Evolutionary conservation across 2,888 invertebrate genomes (phyloP).

Genomic region (Hemicrepidius hirtus): DNA sequence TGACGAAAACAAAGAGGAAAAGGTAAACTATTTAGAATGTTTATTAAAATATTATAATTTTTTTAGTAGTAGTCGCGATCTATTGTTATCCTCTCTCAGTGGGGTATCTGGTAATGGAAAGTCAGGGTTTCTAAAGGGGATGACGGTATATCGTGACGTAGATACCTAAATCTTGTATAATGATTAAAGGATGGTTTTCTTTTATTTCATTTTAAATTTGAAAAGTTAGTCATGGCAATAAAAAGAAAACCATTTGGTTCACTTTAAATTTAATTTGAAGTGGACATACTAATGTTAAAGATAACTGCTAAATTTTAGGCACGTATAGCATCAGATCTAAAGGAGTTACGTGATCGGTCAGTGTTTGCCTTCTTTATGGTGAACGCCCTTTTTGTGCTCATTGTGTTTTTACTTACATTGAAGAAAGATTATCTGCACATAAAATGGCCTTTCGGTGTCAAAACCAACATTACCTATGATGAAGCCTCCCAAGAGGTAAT

Average conservation of each 20-base stretch:
- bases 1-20: conserved; percentile 92
- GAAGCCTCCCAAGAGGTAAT: conserved; percentile 93
- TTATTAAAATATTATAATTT: too few species aligned
- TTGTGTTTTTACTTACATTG: conserved; percentile 98
- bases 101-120: too few species aligned
- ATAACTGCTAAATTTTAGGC: conserved; percentile 80
- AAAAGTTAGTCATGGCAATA: not conserved
- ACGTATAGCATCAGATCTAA: conserved; percentile 91
- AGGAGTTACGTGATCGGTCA: conserved; percentile 95
- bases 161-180: too few species aligned
- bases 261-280: not conserved
- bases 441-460: conserved; percentile 97
- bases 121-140: too few species aligned
- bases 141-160: too few species aligned
- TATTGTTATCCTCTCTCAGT: too few species aligned
- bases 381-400: conserved; percentile 98
- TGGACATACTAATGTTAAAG: conserved; percentile 16
- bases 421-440: conserved; percentile 97
- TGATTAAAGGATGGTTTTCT: not conserved
- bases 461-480: conserved; percentile 94
- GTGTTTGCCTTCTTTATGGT: conserved; percentile 99
- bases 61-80: too few species aligned
- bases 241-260: not conserved
- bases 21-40: too few species aligned
- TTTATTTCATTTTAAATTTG: not conserved